Base-by-base conservation (phyloP, 2,888 invertebrate species). In the Drosophila tanythrix region DNA sequence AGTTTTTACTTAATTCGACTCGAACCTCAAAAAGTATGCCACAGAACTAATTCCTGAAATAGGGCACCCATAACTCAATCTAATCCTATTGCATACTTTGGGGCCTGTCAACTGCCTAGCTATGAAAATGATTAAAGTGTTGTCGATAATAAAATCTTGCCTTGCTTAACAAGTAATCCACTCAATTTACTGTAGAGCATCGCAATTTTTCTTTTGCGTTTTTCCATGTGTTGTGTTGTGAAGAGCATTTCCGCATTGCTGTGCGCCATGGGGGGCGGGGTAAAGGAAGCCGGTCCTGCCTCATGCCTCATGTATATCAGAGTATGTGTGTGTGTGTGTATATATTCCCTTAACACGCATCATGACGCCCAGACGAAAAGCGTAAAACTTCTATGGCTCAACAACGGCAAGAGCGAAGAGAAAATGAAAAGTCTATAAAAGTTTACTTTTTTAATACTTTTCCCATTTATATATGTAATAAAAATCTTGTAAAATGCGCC, bases 381-480 rank as follows among this genome's bases (percentile, higher is more conserved):
- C 83, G 81, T 74, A 78, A 70, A 82, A 82, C 73, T 85, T 88
- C 70, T 71, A 75, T 71, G 57, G 31, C 51, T 29, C 7, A 11
- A 36, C 3, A 15, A 25, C 15, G n/a, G 29, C 18, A n/a, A 29
- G 56, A 55, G 43, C 43, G 46, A 52, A 57, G 68, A 55, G 51
- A 43, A 58, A 76, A 82, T 78, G 88, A 85, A 74, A 78, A 85
- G 86, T 85, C 83, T 83, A 84, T 84, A 86, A 87, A 88, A 88
- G 87, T 89, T 90, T 82, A 90, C 90, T 91, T 91, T 91, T 89
- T 90, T 90, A 89, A 89, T 89, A 90, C 89, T 89, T 89, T 90
- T 81, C 87, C 62, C 90, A 89, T 89, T 90, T 86, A 86, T 84
- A 84, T 79, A 81, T 77, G 87, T 82, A 89, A 91, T 88, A 90